Evolutionary conservation across 2,797 vertebrate species (phyloP), one percentile per base, ranked within the genome.

Genomic region (Mareca penelope): DNA sequence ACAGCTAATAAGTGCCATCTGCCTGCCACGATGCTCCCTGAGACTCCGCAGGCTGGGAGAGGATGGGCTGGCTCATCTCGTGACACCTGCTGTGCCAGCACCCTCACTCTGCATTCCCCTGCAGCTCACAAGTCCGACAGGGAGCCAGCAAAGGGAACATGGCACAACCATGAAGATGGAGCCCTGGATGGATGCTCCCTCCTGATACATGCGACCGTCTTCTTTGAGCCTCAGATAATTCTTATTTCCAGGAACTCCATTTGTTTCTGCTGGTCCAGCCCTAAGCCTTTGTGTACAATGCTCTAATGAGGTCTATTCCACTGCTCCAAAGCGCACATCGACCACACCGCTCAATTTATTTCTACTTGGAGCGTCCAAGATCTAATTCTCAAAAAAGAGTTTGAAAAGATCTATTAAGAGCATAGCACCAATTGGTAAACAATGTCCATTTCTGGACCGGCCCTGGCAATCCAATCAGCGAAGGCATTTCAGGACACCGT

Each of bases 1-100:
- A 95, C 95, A 97, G 96, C 85, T 96, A 96, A 80, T 94, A 96
- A 96, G 89, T 90, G 92, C 95, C 44, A 95, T 93, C 93, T 90
- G 96, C 96, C 93, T 92, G 90, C 72, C 94, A 87, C 88, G 7
- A 21, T 7, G 14, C 78, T 37, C 89, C 91, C 7, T 10, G 33
- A 76, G 84, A 79, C 85, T 19, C 67, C 48, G 26, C 1, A 16
- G 79, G 23, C 33, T 1, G 10, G 69, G 55, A 90, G 80, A 81
- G 82, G 56, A 80, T 44, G 59, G 33, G 92, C 72, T 48, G 69
- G 8, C 46, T 52, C 70, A 64, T 35, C 80, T 59, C 84, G 9
- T 42, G 31, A 42, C 61, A 24, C 70, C 84, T 77, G 67, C 73
- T 35, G 33, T 3, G 50, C 78, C 76, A 50, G 60, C 85, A 60